Base-by-base conservation (phyloP, 2,888 invertebrate species). In the Steinernema scapterisci region DNA sequence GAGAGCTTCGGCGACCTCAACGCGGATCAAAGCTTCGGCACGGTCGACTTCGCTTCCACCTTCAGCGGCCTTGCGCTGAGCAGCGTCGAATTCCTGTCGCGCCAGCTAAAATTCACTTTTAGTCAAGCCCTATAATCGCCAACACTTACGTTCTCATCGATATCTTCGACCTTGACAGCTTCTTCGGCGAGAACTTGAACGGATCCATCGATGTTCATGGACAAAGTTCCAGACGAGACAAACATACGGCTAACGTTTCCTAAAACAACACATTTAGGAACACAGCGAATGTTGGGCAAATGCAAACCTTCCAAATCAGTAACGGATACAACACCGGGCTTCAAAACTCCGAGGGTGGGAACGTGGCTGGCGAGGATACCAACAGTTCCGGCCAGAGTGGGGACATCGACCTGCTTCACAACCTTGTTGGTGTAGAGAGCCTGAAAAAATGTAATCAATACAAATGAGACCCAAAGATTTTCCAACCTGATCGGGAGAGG, bases 341-440 rank as follows among this genome's bases (percentile, higher is more conserved):
- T 86, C 46, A 86, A 77, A 54, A 86, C 85, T 76, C 85, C 86
- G 74, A 86, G 84, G 43, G 85, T 86, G 72, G 86, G 86, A 52
- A 86, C 86, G 81, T 86, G 86, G 76, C 78, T 84, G 44, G 86
- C 85, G 63, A 86, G 80, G 63, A 86, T 81, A 81, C 86, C 86
- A 75, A 86, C 84, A 48, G 81, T 80, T 75, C 85, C 84, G 43
- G 85, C 85, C 70, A 85, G 80, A 16, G 85, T 86, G 45, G 86
- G 85, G n/a, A 87, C 85, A 77, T 86, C 85, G 45, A 86, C 85
- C 74, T 86, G 86, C 77, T 84, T 86, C 44, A 86, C 86, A 9
- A 78, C 79, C n/a, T 72, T 79, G 71, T 83, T 80, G 70, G 77
- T 80, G 80, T 79, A 86, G 74, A 83, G 74, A 21, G 86, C 85